phyloP scores from a whole-genome alignment of 2,888 invertebrate genomes.

The Rotaria macrura region DNA sequence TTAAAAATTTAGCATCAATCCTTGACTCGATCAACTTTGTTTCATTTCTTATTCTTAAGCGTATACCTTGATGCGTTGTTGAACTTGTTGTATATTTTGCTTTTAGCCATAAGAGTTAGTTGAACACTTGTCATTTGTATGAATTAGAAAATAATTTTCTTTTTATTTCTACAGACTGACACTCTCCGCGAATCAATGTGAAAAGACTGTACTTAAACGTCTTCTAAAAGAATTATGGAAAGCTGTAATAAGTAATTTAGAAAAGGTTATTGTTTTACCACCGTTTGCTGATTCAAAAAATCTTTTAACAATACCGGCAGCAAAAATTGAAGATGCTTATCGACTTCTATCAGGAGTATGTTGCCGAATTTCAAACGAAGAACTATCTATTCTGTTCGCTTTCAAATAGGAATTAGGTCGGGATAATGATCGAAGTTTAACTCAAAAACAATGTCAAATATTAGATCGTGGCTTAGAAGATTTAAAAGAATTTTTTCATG shows the following conservation, averaged over 20 bases:
- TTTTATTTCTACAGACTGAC: not conserved
- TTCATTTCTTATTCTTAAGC: no score
- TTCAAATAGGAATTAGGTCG: conserved; percentile 22
- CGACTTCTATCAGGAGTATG: conserved; percentile 22
- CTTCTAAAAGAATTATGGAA: conserved; percentile 96
- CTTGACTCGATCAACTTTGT: no score
- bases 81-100: no score
- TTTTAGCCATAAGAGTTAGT: no score
- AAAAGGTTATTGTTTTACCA: conserved; percentile 94
- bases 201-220: conserved; percentile 95
- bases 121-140: no score
- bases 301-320: conserved; percentile 20
- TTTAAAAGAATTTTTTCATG: conserved; percentile 96
- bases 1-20: no score
- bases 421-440: conserved; percentile 53
- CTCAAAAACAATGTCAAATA: conserved; percentile 94
- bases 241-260: conserved; percentile 93
- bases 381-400: not conserved
- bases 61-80: no score
- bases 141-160: no score
- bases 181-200: conserved; percentile 71
- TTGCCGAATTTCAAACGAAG: not conserved
- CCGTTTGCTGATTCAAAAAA: conserved; percentile 55
- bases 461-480: conserved; percentile 90
- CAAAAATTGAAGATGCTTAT: conserved; percentile 34